Base-by-base conservation (phyloP, 2,888 invertebrate genomes). In the Phalera bucephala region DNA sequence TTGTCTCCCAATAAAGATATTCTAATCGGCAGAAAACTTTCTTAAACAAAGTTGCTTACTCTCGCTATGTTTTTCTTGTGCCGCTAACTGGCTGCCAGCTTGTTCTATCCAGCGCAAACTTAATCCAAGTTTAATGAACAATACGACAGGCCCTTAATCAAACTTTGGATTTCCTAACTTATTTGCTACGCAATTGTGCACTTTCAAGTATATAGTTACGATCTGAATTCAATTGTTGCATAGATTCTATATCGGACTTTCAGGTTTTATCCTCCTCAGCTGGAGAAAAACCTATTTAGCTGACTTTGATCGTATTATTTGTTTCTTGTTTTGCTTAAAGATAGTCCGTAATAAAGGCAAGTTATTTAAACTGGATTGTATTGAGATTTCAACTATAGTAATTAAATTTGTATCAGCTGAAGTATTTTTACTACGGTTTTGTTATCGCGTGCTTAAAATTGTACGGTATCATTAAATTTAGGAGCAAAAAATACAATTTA, bases 51-150 rank as follows among this genome's bases (percentile, higher is more conserved):
- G 64, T 80, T 69, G 55, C 60, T 60, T 63, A 48, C 61, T 64
- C 61, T 66, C 66, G 61, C 64, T 62, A 62, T 80, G 74, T 83
- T 83, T 86, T 84, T 80, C 71, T 61, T 67, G 58, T 72, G 76
- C 75, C 86, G 86, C 86, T 90, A 89, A 91, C 90, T 89, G 90
- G 80, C 81, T 80, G 75, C 72, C 80, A 80, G 85, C 90, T 91
- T 90, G 91, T 91, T 91, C 72, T 74, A 81, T 72, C 73, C 81
- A 80, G 75, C 80, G 80, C 83, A 85, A 90, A 86, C 88, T 91
- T 85, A 91, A 91, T 90, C 88, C 88, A 90, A 89, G 86, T 90
- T 90, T 87, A 90, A 90, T 90, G 87, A 90, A 90, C 90, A 90
- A 88, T 87, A 84, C 84, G 90, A 90, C 90, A 88, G 89, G 75